Evolutionary conservation across 2,888 invertebrate species (phyloP).

Genomic region (Tolmerus cingulatus): DNA sequence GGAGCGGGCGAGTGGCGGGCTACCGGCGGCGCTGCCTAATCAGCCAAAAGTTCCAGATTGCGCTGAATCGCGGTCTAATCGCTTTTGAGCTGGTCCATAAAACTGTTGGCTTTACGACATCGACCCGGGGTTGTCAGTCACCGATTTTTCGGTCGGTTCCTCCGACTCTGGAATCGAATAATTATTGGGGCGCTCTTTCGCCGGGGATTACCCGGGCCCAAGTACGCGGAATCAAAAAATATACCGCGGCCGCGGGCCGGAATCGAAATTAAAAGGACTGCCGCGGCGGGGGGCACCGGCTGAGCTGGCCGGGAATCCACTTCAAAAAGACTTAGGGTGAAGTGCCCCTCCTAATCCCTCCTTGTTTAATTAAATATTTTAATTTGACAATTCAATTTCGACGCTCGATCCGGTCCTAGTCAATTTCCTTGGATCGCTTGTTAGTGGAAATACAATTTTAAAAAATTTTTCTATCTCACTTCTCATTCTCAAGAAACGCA

Average conservation of each 20-base stretch:
- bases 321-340: background rate
- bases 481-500: too few relatives aligned
- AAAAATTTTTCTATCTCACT: background rate
- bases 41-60: background rate
- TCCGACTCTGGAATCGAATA: background rate
- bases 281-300: background rate
- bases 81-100: conserved; percentile 28
- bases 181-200: background rate
- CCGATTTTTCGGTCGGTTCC: background rate
- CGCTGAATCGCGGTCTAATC: conserved; percentile 1
- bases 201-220: background rate
- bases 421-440: background rate
- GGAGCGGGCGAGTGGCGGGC: background rate
- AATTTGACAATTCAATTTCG: background rate
- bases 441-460: background rate
- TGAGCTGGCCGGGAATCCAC: background rate
- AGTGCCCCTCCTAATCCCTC: background rate
- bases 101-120: conserved; percentile 28
- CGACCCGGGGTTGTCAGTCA: background rate
- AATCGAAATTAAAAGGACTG: background rate
- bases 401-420: background rate
- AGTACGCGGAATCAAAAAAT: background rate
- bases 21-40: conserved; percentile 21
- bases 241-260: background rate
- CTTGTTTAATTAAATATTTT: background rate